Percentiles rank a stretch among this genome's conserved stretches.
Conservation (phyloP, 2,888 invertebrate species). For the Tenthredo mesomela region DNA sequence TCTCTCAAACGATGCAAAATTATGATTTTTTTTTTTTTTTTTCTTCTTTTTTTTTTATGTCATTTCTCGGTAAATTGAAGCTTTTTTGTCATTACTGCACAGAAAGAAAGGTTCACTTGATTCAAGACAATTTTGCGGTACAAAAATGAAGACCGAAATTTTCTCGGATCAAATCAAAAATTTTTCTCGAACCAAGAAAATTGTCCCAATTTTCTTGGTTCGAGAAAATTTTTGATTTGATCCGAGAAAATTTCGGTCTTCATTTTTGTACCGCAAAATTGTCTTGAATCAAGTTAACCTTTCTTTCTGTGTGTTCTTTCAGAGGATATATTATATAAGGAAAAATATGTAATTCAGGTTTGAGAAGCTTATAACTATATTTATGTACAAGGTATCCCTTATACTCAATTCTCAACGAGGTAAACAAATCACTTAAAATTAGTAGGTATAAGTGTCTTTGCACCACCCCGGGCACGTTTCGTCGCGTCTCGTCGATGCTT, state of each 20-base stretch:
- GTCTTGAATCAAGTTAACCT: too few species aligned
- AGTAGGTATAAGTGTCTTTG: background rate
- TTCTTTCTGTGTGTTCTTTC: too few species aligned
- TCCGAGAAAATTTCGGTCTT: too few species aligned
- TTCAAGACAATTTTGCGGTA: too few species aligned
- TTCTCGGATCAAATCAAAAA: too few species aligned
- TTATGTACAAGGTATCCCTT: background rate
- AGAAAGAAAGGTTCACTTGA: too few species aligned
- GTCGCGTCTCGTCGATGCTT: background rate
- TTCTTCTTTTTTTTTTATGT: background rate
- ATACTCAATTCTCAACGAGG: background rate
- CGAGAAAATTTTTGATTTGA: too few species aligned
- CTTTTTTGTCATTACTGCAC: too few species aligned
- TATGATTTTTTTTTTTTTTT: background rate
- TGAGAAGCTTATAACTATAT: background rate
- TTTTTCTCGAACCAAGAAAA: too few species aligned
- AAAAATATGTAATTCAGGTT: background rate
- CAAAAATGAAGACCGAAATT: too few species aligned
- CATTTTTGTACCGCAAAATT: too few species aligned
- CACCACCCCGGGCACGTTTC: background rate
- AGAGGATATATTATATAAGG: background rate
- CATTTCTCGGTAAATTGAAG: background rate
- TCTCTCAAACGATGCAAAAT: background rate
- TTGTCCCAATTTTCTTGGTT: too few species aligned
- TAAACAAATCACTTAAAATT: constrained; percentile 5